Evolutionary conservation across 2,797 vertebrate genomes (phyloP), one percentile per base, ranked within the genome.

Genomic region (Clarias laeviceps): DNA sequence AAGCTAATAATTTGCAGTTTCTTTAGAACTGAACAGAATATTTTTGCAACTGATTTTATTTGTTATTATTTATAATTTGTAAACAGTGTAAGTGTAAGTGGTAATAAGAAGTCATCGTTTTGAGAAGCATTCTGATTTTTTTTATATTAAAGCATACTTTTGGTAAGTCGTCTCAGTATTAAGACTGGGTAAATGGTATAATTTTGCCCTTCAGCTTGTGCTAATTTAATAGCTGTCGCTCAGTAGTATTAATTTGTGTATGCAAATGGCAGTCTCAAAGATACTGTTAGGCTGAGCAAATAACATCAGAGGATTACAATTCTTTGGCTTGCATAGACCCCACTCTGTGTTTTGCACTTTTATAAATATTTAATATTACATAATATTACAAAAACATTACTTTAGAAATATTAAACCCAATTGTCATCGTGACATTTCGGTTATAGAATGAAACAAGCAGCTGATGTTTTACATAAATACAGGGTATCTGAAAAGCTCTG

Each of bases 371-470:
- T 69, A 34, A 68, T 29, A 73, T 45, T 73, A 24, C 12, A 73
- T 24, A 70, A 70, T 11, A 40, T 11, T 56, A 76, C 24, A 50
- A 50, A 50, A 50, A 50, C 45, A 50, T 50, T 50, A 50, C 18
- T 57, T 57, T 59, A 22, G 24, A 45, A 73, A 32, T 78, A 78
- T 59, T 20, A 29, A 56, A 37, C 8, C 14, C 74, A 77, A 6
- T 15, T 37, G 32, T 83, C 65, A 11, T 59, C 17, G 0, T 76
- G 20, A 56, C 50, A 24, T 5, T 77, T 77, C 1, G 22, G 29
- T 84, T 50, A n/a, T 68, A 77, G 32, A 70, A 27, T 62, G 32
- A 84, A 70, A 79, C 34, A 79, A 66, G 56, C 76, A 80, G 74
- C 54, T 17, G 32, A 64, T 72, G 40, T 70, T 70, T 79, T 80